Percentiles rank a stretch among this genome's conserved stretches.
phyloP scores from a whole-genome alignment of 2,113 vertebrate species.

The Periophthalmodon schlosseri region DNA sequence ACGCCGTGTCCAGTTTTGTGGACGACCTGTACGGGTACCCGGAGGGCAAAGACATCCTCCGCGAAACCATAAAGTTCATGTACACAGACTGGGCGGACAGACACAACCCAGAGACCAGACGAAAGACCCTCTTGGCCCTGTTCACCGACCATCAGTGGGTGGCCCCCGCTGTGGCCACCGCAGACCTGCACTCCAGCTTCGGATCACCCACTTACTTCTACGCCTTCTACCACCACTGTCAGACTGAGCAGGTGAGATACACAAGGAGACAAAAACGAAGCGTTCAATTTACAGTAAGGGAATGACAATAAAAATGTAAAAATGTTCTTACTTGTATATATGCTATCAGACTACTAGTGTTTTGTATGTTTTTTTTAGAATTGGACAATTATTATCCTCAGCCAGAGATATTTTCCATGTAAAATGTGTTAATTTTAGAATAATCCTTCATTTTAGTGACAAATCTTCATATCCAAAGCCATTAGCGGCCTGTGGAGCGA shows the following conservation, averaged over 20 bases:
- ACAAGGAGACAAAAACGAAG: background rate
- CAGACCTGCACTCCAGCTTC: conserved; percentile 97
- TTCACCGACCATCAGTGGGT: conserved; percentile 99
- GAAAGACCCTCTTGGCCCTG: conserved; percentile 93
- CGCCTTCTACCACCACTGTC: conserved; percentile 99
- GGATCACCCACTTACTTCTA: conserved; percentile 98
- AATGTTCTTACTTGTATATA: too few species aligned
- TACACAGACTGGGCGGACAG: conserved; percentile 98
- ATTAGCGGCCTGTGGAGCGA: too few species aligned
- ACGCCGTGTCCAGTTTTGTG: conserved; percentile 98
- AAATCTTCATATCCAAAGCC: too few species aligned
- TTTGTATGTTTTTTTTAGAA: too few species aligned
- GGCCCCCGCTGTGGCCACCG: conserved; percentile 96
- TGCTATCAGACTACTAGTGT: too few species aligned
- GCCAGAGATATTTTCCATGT: too few species aligned
- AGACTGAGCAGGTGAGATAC: conserved; percentile 86
- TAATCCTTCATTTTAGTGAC: too few species aligned
- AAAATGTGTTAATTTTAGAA: too few species aligned
- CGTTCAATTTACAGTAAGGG: too few species aligned
- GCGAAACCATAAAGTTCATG: conserved; percentile 99
- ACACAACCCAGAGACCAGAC: conserved; percentile 94
- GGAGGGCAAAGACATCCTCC: conserved; percentile 95
- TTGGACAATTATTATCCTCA: too few species aligned
- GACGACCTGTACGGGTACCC: conserved; percentile 98
- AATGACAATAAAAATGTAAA: too few species aligned